Evolutionary conservation across 2,113 vertebrate species (phyloP), one percentile per base, ranked within the genome.

Genomic region (Pantherophis guttatus): DNA sequence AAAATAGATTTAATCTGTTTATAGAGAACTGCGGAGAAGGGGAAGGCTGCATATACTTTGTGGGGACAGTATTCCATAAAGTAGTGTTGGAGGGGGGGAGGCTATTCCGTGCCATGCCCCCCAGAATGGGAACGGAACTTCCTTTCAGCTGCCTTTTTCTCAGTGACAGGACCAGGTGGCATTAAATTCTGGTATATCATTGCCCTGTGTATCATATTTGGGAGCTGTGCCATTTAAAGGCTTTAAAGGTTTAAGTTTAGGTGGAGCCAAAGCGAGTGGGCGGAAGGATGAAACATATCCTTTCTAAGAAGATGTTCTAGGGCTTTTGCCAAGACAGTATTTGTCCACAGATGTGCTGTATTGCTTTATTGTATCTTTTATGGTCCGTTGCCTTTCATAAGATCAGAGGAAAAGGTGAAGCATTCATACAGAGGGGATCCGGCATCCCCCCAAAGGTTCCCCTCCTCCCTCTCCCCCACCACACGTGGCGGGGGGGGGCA

Each of bases 401-500:
- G 5, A 8, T 81, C 33, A 44, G 39, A 44, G 39, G 39, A 44
- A 44, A 3, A 39, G 33, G 1, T 21, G 33, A 39, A 33, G 33
- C 8, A 21, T 44, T 81, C 3, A 9, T 44, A 44, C 17, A 9
- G 75, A 81, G 75, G 17, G 75, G 33, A 81, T 44, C 33, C 33
- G 8, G 70, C 33, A 81, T 9, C 6, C 8, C 24, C 17, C 24
- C 17, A 33, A 39, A 44, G 23, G n/a, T 8, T 81, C 9, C 19
- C 19, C 17, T 7, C 6, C n/a, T 59, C 0, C 2, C n/a, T 59
- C 0, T 48, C 6, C 5, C 2, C 17, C 7, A 15, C 2, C 29
- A 33, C 29, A 33, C n/a, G 1, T 33, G 5, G 1, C n/a, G 8
- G 3, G 26, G 29, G 5, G 26, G 29, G 11, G 0, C 13, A 15